These are phyloP conservation scores for Eudemis profundana DNA, from an alignment of 2,888 invertebrate genomes.

Conservation along the genomic window DNA sequence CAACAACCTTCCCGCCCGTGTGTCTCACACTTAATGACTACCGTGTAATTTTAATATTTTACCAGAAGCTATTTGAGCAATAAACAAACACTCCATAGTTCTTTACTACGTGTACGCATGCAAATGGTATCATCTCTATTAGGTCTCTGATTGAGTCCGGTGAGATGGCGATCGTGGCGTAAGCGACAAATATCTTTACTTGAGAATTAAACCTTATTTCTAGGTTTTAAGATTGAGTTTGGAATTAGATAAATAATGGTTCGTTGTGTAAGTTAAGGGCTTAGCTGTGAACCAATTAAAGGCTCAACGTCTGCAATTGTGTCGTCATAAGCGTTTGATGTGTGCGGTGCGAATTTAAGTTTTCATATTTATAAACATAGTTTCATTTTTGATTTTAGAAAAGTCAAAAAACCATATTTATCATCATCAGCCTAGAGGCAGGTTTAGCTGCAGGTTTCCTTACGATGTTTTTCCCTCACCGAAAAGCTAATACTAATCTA, in stretches of 20 bases:
- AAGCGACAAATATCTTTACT: not conserved
- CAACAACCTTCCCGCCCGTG: conserved; percentile 40
- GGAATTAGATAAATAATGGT: too few relatives aligned
- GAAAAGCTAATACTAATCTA: too few relatives aligned
- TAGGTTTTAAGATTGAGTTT: not conserved
- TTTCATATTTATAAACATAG: too few relatives aligned
- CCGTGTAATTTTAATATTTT: conserved; percentile 60
- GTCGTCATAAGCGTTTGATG: not conserved
- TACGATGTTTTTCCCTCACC: too few relatives aligned
- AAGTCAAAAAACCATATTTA: too few relatives aligned
- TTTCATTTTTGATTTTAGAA: too few relatives aligned
- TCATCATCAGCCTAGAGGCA: too few relatives aligned
- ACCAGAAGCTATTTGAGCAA: conserved; percentile 52
- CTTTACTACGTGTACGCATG: conserved; percentile 50
- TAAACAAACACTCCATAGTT: conserved; percentile 52
- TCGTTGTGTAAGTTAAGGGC: not conserved
- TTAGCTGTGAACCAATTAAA: conserved; percentile 8
- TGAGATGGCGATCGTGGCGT: not conserved
- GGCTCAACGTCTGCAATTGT: not conserved
- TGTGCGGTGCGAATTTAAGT: too few relatives aligned
- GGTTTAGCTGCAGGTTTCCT: too few relatives aligned
- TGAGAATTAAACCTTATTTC: not conserved
- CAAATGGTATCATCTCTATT: conserved; percentile 50
- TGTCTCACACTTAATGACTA: conserved; percentile 48
- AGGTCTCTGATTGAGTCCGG: conserved; percentile 15